Conservation (phyloP, 2,113 vertebrate genomes). For the Nothobranchius kuhntae region DNA sequence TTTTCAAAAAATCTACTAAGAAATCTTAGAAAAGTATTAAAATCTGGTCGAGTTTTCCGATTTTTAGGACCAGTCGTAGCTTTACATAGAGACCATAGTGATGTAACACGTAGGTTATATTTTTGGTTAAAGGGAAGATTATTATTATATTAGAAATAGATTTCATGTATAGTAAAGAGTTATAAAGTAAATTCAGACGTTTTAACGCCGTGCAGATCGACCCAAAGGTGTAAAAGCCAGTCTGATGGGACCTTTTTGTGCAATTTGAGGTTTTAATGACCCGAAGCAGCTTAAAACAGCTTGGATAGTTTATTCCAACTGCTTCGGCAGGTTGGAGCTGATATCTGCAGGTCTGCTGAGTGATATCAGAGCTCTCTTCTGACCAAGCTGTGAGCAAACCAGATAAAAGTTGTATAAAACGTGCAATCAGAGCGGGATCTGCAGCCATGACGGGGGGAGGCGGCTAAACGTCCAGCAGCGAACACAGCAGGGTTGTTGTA, state of each 20-base stretch:
- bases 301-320: neutral
- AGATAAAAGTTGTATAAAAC: slow-evolving; percentile 16
- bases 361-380: no score
- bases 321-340: no score
- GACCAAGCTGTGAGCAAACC: slow-evolving; percentile 11
- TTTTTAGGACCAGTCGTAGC: neutral
- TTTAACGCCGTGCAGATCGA: slow-evolving; percentile 14
- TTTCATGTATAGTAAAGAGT: slow-evolving; percentile 27
- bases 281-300: neutral
- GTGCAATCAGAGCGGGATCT: slow-evolving; percentile 37
- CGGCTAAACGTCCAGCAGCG: neutral
- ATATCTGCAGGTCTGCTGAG: no score
- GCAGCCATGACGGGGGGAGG: neutral
- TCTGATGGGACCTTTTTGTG: neutral
- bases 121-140: slow-evolving; percentile 18
- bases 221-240: neutral
- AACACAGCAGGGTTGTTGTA: no score
- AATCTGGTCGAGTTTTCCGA: no score
- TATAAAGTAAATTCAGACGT: neutral
- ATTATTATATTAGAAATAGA: slow-evolving; percentile 22
- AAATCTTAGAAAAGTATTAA: neutral
- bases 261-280: neutral
- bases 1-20: no score
- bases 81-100: neutral
- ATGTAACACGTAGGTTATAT: slow-evolving; percentile 28